Evolutionary conservation across 2,797 vertebrate genomes (phyloP).

Genomic region (Eulemur coronatus): DNA sequence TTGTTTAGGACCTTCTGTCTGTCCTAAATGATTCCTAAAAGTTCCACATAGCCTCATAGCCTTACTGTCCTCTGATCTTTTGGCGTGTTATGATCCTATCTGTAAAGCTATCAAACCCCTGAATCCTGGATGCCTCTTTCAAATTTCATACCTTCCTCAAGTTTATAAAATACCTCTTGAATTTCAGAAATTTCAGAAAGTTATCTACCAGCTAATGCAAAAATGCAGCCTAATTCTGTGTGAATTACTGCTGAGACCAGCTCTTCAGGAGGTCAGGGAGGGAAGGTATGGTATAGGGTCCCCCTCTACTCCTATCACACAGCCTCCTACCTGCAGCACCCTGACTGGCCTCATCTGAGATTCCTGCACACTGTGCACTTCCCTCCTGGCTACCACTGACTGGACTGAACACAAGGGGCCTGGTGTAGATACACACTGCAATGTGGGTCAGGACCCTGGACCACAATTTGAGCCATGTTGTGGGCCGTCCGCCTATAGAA

Average conservation of each 20-base stretch:
- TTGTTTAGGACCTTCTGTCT: background rate
- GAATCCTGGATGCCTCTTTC: background rate
- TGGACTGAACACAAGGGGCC: background rate
- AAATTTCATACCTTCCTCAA: slow-evolving; percentile 43
- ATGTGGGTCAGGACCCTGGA: background rate
- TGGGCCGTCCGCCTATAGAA: background rate
- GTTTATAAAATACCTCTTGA: background rate
- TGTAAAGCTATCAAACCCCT: background rate
- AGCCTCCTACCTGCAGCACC: background rate
- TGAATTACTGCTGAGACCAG: background rate
- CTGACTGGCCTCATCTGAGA: background rate
- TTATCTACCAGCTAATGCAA: background rate
- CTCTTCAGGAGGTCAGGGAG: background rate
- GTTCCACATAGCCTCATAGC: background rate
- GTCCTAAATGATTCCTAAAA: background rate
- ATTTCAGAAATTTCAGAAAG: slow-evolving; percentile 44
- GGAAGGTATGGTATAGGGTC: background rate
- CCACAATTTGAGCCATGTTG: background rate
- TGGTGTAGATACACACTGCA: background rate
- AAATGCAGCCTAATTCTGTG: background rate
- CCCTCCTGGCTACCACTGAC: background rate
- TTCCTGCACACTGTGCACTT: background rate
- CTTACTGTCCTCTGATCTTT: background rate
- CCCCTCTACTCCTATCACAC: background rate
- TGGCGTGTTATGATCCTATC: background rate